phyloP scores from a whole-genome alignment of 1,140 invertebrate species.

The Apis laboriosa region DNA sequence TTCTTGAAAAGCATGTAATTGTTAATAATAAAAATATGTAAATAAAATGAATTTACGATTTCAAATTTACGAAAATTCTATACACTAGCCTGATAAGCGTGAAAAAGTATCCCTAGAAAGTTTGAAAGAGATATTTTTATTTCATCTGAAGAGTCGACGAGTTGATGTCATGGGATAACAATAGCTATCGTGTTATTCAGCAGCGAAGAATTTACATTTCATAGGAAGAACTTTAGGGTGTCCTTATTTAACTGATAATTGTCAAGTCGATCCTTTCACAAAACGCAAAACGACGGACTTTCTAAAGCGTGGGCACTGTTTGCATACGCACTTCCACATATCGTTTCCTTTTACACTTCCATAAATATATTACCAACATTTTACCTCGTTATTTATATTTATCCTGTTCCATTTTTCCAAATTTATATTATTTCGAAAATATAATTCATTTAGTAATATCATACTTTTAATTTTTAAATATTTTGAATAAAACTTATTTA shows the following conservation, averaged over 20 bases:
- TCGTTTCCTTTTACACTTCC: slow-evolving; percentile 53
- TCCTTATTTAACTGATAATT: slow-evolving; percentile 43
- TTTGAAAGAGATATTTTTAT: not conserved
- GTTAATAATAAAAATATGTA: not conserved
- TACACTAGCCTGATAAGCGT: not conserved
- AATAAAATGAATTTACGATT: not conserved
- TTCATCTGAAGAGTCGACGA: not conserved
- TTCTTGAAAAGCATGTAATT: not conserved
- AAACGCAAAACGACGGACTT: slow-evolving; percentile 55
- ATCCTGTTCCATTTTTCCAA: not conserved
- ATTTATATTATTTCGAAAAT: not conserved
- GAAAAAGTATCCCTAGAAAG: not conserved
- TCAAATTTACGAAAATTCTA: not conserved
- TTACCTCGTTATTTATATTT: slow-evolving; percentile 2
- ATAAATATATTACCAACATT: slow-evolving; percentile 34
- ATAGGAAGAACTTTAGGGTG: slow-evolving; percentile 38
- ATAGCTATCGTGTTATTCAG: slow-evolving; percentile 32
- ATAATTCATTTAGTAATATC: not conserved
- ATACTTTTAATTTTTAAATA: not conserved
- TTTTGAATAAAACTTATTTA: not conserved
- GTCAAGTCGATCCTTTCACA: slow-evolving; percentile 52
- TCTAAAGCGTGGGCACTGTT: slow-evolving; percentile 60
- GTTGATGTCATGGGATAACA: slow-evolving; percentile 41
- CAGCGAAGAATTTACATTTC: slow-evolving; percentile 42
- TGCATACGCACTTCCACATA: slow-evolving; percentile 40